Percentiles rank a stretch among this genome's conserved stretches.
Evolutionary conservation across 2,113 vertebrate species (phyloP).

Genomic region (Synodontis membranacea): DNA sequence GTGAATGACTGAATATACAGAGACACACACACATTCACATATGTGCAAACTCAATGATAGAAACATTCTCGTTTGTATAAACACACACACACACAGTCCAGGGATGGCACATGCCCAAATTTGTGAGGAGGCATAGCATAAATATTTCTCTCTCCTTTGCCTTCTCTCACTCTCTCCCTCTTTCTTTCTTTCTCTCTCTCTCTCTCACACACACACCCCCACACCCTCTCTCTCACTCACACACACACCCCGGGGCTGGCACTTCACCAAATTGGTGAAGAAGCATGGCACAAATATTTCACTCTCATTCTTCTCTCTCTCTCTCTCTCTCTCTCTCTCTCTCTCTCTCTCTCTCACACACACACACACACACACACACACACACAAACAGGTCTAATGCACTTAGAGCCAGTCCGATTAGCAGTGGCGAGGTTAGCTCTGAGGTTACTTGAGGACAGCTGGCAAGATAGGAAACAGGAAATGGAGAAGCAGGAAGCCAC

Average conservation of each 20-base stretch:
- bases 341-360: neutral
- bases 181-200: no score
- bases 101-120: no score
- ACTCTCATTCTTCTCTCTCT: neutral
- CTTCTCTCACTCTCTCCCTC: no score
- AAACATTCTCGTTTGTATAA: no score
- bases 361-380: neutral
- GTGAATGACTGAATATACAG: neutral
- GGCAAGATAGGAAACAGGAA: slow-evolving; percentile 1
- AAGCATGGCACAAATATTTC: neutral
- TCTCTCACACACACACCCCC: neutral
- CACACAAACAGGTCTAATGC: slow-evolving; percentile 1
- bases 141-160: no score
- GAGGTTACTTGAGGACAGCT: slow-evolving; percentile 7
- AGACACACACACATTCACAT: neutral
- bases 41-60: no score
- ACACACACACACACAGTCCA: neutral
- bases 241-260: slow-evolving; percentile 4
- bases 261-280: slow-evolving; percentile 16
- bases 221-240: neutral
- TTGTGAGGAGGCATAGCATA: neutral
- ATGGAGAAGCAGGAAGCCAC: neutral
- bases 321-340: neutral
- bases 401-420: slow-evolving; percentile 6
- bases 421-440: no score